A percentile compares a stretch with the other conserved stretches of the same genome.
These are phyloP conservation scores for Lucilia sericata DNA, from an alignment of 1,140 invertebrate genomes.

Conservation along the genomic window DNA sequence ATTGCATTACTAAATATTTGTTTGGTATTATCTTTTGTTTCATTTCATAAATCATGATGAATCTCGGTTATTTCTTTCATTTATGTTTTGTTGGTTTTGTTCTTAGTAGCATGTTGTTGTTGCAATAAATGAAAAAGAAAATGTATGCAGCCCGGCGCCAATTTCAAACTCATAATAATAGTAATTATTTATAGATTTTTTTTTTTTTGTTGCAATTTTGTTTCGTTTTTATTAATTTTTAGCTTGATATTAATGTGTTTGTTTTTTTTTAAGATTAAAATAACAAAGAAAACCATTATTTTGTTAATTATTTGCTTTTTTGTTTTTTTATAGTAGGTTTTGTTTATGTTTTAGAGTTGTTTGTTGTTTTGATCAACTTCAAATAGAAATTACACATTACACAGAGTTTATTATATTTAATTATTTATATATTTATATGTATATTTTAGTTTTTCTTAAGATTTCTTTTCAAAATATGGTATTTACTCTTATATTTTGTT, in stretches of 20 bases:
- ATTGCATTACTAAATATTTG: constrained; percentile 24
- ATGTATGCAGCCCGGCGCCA: not conserved
- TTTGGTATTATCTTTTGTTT: not conserved
- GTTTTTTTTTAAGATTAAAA: constrained; percentile 20
- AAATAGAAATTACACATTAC: not conserved
- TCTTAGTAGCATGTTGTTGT: not conserved
- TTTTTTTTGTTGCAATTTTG: constrained; percentile 19
- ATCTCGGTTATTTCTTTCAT: not conserved
- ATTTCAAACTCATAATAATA: constrained; percentile 1
- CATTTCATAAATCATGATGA: not conserved
- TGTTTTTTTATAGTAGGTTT: not conserved
- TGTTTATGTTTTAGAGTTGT: constrained; percentile 4
- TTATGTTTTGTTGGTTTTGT: no score
- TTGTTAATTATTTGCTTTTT: constrained; percentile 6
- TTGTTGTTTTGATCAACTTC: not conserved
- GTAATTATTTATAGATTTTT: not conserved
- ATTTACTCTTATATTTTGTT: not conserved
- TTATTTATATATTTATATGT: constrained; percentile 8
- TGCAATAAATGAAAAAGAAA: not conserved
- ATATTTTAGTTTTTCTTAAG: not conserved
- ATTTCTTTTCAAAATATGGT: not conserved
- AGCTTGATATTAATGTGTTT: constrained; percentile 18
- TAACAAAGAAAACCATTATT: constrained; percentile 27
- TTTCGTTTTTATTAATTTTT: constrained; percentile 4
- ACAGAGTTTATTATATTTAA: not conserved